A percentile compares a stretch with the other conserved stretches of the same genome.
These are phyloP conservation scores for Cistogaster globosa DNA, from an alignment of 2,888 invertebrate species.

Conservation along the genomic window DNA sequence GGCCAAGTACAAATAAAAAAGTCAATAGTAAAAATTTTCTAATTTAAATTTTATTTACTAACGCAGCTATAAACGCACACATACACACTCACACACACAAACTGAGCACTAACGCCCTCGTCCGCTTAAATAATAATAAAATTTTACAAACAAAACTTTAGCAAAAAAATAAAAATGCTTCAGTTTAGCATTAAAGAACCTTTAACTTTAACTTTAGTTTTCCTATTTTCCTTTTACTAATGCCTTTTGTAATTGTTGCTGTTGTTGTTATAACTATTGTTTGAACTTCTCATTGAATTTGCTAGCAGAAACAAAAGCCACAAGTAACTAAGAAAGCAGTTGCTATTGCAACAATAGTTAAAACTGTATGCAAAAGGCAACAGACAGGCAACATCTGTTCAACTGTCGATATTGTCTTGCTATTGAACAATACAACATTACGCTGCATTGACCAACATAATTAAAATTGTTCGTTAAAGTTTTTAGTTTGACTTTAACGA, in stretches of 20 bases:
- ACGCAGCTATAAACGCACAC: not conserved
- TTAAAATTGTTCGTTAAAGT: slow-evolving; percentile 71
- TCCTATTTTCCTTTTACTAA: not conserved
- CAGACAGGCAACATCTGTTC: slow-evolving; percentile 65
- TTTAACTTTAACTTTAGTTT: slow-evolving; percentile 23
- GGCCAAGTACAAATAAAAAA: slow-evolving; percentile 31
- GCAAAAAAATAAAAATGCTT: slow-evolving; percentile 5
- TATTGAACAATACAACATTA: slow-evolving; percentile 66
- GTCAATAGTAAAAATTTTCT: slow-evolving; percentile 52
- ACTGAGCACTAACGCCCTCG: not conserved
- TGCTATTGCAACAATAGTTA: slow-evolving; percentile 2
- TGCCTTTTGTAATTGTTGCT: slow-evolving; percentile 12
- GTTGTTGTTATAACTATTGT: slow-evolving; percentile 42
- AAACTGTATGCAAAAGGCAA: slow-evolving; percentile 22
- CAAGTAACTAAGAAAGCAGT: slow-evolving; percentile 18
- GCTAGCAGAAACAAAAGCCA: slow-evolving; percentile 29
- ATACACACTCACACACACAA: not conserved
- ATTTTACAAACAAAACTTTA: not conserved
- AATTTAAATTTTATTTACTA: slow-evolving; percentile 65
- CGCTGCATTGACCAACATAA: slow-evolving; percentile 72
- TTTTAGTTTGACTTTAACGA: slow-evolving; percentile 64
- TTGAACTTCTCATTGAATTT: slow-evolving; percentile 40
- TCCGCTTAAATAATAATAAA: no score
- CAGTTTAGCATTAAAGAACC: slow-evolving; percentile 22
- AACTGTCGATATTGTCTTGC: slow-evolving; percentile 67